A percentile compares a stretch with the other conserved stretches of the same genome.
Evolutionary conservation across 2,113 vertebrate genomes (phyloP).

Genomic region (Colossoma macropomum): DNA sequence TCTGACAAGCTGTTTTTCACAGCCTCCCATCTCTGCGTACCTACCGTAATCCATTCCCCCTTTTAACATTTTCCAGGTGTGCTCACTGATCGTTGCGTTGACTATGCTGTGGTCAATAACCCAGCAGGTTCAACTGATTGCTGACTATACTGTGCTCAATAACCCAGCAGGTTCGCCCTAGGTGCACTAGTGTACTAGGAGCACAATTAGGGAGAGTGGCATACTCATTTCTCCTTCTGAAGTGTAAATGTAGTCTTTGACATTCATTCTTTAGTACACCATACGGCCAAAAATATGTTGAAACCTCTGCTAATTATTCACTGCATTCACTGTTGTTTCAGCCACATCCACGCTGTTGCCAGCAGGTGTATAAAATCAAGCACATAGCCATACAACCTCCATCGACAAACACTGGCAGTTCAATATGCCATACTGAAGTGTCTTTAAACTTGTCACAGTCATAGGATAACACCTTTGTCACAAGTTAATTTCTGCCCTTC

Average conservation of each 20-base stretch:
- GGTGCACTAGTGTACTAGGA: slow-evolving; percentile 60
- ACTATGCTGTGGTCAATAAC: slow-evolving; percentile 67
- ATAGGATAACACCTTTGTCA: too few species aligned
- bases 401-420: too few species aligned
- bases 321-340: too few species aligned
- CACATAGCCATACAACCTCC: too few species aligned
- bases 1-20: slow-evolving; percentile 20
- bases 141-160: slow-evolving; percentile 65
- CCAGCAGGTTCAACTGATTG: slow-evolving; percentile 70
- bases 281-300: too few species aligned
- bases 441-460: too few species aligned
- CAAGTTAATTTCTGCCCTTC: too few species aligned
- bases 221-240: slow-evolving; percentile 46
- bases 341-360: too few species aligned
- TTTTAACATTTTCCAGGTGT: slow-evolving; percentile 50
- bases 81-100: slow-evolving; percentile 64
- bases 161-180: slow-evolving; percentile 68
- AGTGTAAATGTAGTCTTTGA: too few species aligned
- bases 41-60: slow-evolving; percentile 28
- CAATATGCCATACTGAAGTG: too few species aligned
- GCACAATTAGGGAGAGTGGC: slow-evolving; percentile 68
- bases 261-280: not conserved
- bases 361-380: too few species aligned
- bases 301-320: too few species aligned
- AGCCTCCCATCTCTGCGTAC: not conserved